Evolutionary conservation across 2,797 vertebrate species (phyloP).

Genomic region (Varecia variegata): DNA sequence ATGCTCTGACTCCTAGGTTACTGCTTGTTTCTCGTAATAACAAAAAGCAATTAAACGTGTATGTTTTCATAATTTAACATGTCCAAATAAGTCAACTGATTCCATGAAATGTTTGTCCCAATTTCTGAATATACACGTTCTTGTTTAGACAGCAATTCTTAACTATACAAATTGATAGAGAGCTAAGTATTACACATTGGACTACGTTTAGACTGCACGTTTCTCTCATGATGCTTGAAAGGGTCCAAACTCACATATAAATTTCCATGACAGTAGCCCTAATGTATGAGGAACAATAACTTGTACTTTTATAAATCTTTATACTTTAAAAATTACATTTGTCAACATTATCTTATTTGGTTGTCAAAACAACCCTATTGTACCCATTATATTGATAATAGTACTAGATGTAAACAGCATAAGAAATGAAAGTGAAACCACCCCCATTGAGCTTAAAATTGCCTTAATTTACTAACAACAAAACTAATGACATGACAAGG

Average conservation of each 20-base stretch:
- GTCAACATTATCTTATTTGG: background rate
- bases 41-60: background rate
- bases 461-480: background rate
- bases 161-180: background rate
- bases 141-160: background rate
- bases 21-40: background rate
- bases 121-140: conserved; percentile 18
- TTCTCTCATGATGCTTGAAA: background rate
- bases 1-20: background rate
- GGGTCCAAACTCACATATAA: background rate
- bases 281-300: background rate
- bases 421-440: background rate
- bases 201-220: background rate
- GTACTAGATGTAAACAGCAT: background rate
- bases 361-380: background rate
- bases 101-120: background rate
- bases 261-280: background rate
- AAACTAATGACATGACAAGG: background rate
- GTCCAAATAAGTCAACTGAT: background rate
- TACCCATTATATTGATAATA: background rate
- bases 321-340: background rate
- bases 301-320: background rate
- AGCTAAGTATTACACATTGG: background rate
- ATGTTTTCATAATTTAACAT: conserved; percentile 1
- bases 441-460: background rate